These are phyloP conservation scores for rabbit (Oryctolagus cuniculus) DNA, from an alignment of 2,113 vertebrate genomes.

Conservation along the genomic window mOryCun1.1 NC_091435.1:58883501-58884000, in stretches of 20 bases:
- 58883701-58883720: constrained; percentile 3
- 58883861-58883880: too few relatives aligned
- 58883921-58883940: too few relatives aligned
- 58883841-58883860: too few relatives aligned
- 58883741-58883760: constrained; percentile 63
- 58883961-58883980: too few relatives aligned
- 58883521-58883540: not conserved
- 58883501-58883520: not conserved
- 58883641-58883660: constrained; percentile 74
- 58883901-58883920: too few relatives aligned
- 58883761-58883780: constrained; percentile 74
- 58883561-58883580: not conserved
- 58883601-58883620: constrained; percentile 59
- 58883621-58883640: constrained; percentile 71
- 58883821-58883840: too few relatives aligned
- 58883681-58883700: constrained; percentile 61
- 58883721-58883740: constrained; percentile 65
- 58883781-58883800: too few relatives aligned
- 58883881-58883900: too few relatives aligned
- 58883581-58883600: constrained; percentile 36
- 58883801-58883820: too few relatives aligned
- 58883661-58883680: constrained; percentile 55
- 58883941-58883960: too few relatives aligned
- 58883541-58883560: constrained; percentile 15
- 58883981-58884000: too few relatives aligned